These are phyloP conservation scores for Holothuria leucospilota DNA, from an alignment of 53 echinoderm and acorn worm genomes.

Conservation along the genomic window DNA sequence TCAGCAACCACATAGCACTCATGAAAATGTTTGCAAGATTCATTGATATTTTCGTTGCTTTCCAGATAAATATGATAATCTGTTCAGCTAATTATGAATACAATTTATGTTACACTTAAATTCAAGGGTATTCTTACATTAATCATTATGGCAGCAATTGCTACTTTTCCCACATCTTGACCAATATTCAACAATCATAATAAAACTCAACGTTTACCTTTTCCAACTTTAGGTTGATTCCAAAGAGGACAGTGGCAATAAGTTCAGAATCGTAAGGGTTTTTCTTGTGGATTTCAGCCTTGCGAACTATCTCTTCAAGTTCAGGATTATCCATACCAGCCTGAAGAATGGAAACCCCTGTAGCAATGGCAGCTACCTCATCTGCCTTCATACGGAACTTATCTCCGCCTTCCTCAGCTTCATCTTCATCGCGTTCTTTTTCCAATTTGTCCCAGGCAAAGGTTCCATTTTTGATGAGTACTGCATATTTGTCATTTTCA, in stretches of 20 bases:
- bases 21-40: too few species aligned
- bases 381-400: conserved; percentile 45
- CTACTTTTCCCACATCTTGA: too few species aligned
- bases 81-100: too few species aligned
- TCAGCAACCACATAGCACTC: too few species aligned
- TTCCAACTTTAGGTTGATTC: conserved; percentile 81
- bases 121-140: too few species aligned
- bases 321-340: conserved; percentile 59
- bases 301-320: conserved; percentile 64
- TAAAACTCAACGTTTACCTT: conserved; percentile 59
- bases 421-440: conserved; percentile 47
- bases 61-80: too few species aligned
- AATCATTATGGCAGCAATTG: too few species aligned
- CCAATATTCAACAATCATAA: too few species aligned
- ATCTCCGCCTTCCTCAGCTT: conserved; percentile 50
- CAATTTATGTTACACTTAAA: too few species aligned
- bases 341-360: background rate
- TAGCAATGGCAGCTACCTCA: background rate
- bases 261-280: conserved; percentile 47
- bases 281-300: conserved; percentile 50
- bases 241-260: conserved; percentile 74
- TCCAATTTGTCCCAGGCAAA: conserved; percentile 90
- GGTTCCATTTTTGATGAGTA: conserved; percentile 79
- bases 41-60: too few species aligned
- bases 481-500: conserved; percentile 75